Evolutionary conservation across 30 jellyfish, hydroid and myxozoan genomes (phyloP), one percentile per base, ranked within the genome.

Genomic region (Aurelia sp.): DNA sequence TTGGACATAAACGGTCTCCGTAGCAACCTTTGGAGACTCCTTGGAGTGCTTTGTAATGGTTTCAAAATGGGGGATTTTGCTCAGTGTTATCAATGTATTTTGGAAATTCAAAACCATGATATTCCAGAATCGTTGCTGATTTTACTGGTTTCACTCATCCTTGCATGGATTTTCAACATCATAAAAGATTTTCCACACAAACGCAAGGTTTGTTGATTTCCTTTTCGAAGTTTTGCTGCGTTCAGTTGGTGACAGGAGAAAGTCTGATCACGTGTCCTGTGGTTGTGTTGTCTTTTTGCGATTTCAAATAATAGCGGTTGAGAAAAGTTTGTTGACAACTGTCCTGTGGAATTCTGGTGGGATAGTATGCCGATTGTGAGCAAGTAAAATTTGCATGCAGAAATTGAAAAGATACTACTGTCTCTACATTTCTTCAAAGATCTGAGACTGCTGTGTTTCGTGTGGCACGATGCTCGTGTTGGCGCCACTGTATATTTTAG

Each of bases 251-350:
- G 55, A 44, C 55, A 44, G 15, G 58, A 60, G 15, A 31, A 60
- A 18, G 55, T 31, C 18, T 13, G 89, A 78, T 78, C 89, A 78
- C 89, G 89, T 78, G 89, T 74, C 64, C 41, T 37, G 89, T 78
- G 79, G 89, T 78, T 78, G 89, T 78, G 89, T 78, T 78, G 89
- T 50, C 30, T 3, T 64, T 37, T 52, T 19, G 50, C 40, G 47
- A 63, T 78, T 78, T 78, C 71, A 78, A 78, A 78, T 78, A 78
- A 63, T 35, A 63, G 89, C 89, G 89, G 89, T 78, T 78, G 89
- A 78, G 71, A 44, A 44, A 64, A 64, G 74, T 13, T 64, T 16
- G 41, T 21, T 16, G 33, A 37, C 52, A 64, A 18, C 19, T 1
- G 41, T 64, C 74, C 35, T 64, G 2, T 21, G 44, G 41, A 13